Evolutionary conservation across 2,888 invertebrate species (phyloP), one percentile per base, ranked within the genome.

Genomic region (Noctua janthina): DNA sequence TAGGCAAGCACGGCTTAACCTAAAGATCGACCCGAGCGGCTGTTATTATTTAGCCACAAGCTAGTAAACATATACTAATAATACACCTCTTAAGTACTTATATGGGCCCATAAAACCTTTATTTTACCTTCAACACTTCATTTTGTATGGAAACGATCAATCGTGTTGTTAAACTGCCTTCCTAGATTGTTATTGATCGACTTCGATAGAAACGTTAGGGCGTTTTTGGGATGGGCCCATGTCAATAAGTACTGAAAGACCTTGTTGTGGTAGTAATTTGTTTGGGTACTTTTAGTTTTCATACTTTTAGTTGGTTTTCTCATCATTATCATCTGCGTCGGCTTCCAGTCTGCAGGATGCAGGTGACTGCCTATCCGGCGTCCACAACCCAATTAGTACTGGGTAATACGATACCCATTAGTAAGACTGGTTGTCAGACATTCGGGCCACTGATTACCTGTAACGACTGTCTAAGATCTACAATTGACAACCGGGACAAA

Each of bases 181-280:
- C 54, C 49, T 54, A 15, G 67, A 81, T 72, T 83, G 83, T 43
- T 81, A 81, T 81, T 71, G 71, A 83, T 72, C 15, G 35, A 54
- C 8, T 6, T 39, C 39, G 7, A 20, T 49, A 54, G 20, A 51
- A 56, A 43, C 39, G 7, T 64, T 46, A 3, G 29, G 11, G 5
- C 2, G 20, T n/a, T 39, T 51, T 54, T n/a, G 56, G 67, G 78
- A 20, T 10, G 49, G 76, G n/a, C 35, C n/a, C 6, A 54, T 56
- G 68, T 68, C 23, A 64, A 17, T n/a, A 39, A 20, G 35, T 66
- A 35, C 64, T 66, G 1, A 10, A 66, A 20, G 11, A 20, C 8
- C 10, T 66, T 39, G 20, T 66, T 8, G 35, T 20, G 15, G 17
- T 62, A 62, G 62, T 6, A 7, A 59, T 1, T 17, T 3, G n/a